These are phyloP conservation scores for Agelastica alni DNA, from an alignment of 2,888 invertebrate genomes.

Conservation along the genomic window DNA sequence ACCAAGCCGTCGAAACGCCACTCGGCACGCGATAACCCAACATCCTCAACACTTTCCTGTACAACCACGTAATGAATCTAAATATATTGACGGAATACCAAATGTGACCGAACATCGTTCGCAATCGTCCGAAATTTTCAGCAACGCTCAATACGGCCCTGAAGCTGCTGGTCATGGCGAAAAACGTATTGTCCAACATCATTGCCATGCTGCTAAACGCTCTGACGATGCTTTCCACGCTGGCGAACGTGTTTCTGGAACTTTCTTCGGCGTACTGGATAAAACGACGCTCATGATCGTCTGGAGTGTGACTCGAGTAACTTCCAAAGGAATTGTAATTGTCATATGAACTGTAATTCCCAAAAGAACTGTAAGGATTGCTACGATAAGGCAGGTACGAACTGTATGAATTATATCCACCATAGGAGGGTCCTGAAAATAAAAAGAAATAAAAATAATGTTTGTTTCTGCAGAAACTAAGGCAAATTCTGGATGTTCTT, in stretches of 20 bases:
- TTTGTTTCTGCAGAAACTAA: no score
- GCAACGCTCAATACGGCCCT: conserved; percentile 94
- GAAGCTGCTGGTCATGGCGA: conserved; percentile 87
- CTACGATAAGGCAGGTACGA: conserved; percentile 38
- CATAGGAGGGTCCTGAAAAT: conserved; percentile 16
- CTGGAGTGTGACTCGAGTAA: conserved; percentile 34
- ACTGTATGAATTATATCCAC: conserved; percentile 26
- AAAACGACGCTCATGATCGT: conserved; percentile 73
- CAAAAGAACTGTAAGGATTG: conserved; percentile 44
- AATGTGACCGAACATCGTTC: conserved; percentile 82
- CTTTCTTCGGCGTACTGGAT: conserved; percentile 89
- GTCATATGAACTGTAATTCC: conserved; percentile 35
- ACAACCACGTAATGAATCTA: conserved; percentile 78
- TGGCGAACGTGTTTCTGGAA: conserved; percentile 90
- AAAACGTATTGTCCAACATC: conserved; percentile 96
- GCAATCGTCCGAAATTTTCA: conserved; percentile 87
- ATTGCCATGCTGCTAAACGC: conserved; percentile 93
- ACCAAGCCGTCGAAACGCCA: conserved; percentile 53
- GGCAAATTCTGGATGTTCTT: no score
- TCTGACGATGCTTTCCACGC: conserved; percentile 81
- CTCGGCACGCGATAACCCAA: conserved; percentile 63
- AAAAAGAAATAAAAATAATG: conserved; percentile 3
- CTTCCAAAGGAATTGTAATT: conserved; percentile 52
- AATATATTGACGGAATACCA: conserved; percentile 87
- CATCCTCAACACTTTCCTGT: conserved; percentile 71